phyloP scores from a whole-genome alignment of 2,888 invertebrate genomes.

The Phortica magna region DNA sequence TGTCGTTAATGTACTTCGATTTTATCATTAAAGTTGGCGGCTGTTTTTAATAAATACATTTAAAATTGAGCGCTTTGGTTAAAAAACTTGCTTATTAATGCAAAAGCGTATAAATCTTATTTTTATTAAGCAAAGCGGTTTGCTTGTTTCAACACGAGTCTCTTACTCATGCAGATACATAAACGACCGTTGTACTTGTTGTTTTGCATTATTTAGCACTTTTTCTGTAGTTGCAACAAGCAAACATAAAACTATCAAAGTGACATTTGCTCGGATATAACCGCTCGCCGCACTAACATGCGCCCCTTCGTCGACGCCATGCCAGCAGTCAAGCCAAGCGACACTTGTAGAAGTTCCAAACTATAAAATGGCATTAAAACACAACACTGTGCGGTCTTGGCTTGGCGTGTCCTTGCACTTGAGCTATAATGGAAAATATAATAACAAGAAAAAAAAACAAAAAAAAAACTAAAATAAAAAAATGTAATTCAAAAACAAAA shows the following conservation, averaged over 20 bases:
- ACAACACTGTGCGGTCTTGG: slow-evolving; percentile 33
- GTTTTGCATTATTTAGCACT: slow-evolving; percentile 43
- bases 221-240: slow-evolving; percentile 33
- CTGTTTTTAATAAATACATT: too few species aligned
- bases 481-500: neutral
- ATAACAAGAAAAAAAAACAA: neutral
- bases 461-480: slow-evolving; percentile 12
- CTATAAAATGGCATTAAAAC: slow-evolving; percentile 16
- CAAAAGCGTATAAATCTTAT: slow-evolving; percentile 21
- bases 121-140: slow-evolving; percentile 19
- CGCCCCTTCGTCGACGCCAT: neutral
- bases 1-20: too few species aligned
- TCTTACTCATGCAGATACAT: slow-evolving; percentile 17
- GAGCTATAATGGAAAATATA: slow-evolving; percentile 50
- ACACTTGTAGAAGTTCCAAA: slow-evolving; percentile 6
- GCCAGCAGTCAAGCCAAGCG: neutral
- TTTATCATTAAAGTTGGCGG: too few species aligned
- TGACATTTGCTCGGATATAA: neutral
- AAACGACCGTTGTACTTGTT: slow-evolving; percentile 8
- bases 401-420: slow-evolving; percentile 63
- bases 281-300: neutral
- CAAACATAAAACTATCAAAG: slow-evolving; percentile 42
- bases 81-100: neutral
- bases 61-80: too few species aligned
- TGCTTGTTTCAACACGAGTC: slow-evolving; percentile 4